A percentile compares a stretch with the other conserved stretches of the same genome.
Conservation (phyloP, 1,140 invertebrate species). For the Drosophila guanche region DNA sequence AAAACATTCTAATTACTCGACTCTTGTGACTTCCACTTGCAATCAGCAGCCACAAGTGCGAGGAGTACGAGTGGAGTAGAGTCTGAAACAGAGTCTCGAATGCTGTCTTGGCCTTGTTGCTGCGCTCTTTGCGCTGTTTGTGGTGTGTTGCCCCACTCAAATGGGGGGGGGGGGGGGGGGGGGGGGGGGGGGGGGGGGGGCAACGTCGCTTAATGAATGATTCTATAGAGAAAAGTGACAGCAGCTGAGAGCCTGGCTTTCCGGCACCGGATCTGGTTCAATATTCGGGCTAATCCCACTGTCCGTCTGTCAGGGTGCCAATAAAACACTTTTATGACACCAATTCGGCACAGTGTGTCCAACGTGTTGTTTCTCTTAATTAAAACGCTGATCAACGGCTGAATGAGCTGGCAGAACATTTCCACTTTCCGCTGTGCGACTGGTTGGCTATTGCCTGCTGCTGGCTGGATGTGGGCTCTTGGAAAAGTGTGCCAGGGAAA, state of each 20-base stretch:
- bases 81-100: background rate
- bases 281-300: conserved; percentile 61
- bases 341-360: conserved; percentile 30
- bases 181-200: too few species aligned
- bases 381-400: conserved; percentile 61
- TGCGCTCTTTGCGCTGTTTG: too few species aligned
- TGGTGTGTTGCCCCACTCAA: conserved; percentile 33
- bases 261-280: conserved; percentile 9
- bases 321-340: conserved; percentile 64
- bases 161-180: too few species aligned
- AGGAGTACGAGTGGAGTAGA: background rate
- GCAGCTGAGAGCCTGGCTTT: background rate
- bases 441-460: too few species aligned
- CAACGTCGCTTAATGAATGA: background rate
- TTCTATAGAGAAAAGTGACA: background rate
- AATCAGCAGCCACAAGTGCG: too few species aligned
- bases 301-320: conserved; percentile 44
- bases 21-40: background rate
- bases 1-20: conserved; percentile 45
- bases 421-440: conserved; percentile 2
- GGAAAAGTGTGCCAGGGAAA: conserved; percentile 54
- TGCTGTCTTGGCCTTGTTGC: too few species aligned
- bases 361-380: conserved; percentile 63
- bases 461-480: conserved; percentile 24
- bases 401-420: background rate